Base-by-base conservation (phyloP, 2,113 vertebrate genomes). In the Phalacrocorax brasilianus region DNA sequence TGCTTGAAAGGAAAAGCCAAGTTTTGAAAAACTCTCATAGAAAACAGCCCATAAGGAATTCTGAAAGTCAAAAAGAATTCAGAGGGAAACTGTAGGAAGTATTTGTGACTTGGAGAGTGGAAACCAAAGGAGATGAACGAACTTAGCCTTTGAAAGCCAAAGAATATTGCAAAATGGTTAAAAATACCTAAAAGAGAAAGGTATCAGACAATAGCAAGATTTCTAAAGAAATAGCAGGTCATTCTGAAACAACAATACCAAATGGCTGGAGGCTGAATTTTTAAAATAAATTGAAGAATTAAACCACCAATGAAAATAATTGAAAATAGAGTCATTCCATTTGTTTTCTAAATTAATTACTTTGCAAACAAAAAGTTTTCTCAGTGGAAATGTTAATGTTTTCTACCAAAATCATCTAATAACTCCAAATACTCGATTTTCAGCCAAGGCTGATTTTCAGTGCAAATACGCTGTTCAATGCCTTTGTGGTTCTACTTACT, bases 231-330 rank as follows among this genome's bases (percentile, higher is more conserved):
- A 88, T 16, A 89, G 15, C 42, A 79, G 62, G 50, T 81, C 55
- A 42, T 79, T 79, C 58, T 28, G 50, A 79, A 85, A 68, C 52
- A 94, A 55, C 56, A 87, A 21, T 76, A 87, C 82, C 0, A 1
- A 93, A 85, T 33, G 18, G 13, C 70, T 93, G n/a, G 56, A 89
- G 71, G 53, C 24, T 44, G 44, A 85, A 78, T 14, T 85, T 74
- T 19, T 9, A 89, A 91, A 95, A 95, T 56, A 95, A 95, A 87
- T 81, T 67, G 49, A 95, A 96, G 77, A 91, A 94, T 91, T 96
- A 96, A 96, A 79, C 71, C 85, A 44, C 16, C 89, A 79, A 30
- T 19, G 28, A 67, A 92, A 96, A 92, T 82, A 94, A 95, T 55
- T 86, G 83, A 89, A 92, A 95, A 68, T 14, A 87, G 32, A 91